Evolutionary conservation across 2,797 vertebrate species (phyloP), one percentile per base, ranked within the genome.

Genomic region (Crocidura indochinensis): DNA sequence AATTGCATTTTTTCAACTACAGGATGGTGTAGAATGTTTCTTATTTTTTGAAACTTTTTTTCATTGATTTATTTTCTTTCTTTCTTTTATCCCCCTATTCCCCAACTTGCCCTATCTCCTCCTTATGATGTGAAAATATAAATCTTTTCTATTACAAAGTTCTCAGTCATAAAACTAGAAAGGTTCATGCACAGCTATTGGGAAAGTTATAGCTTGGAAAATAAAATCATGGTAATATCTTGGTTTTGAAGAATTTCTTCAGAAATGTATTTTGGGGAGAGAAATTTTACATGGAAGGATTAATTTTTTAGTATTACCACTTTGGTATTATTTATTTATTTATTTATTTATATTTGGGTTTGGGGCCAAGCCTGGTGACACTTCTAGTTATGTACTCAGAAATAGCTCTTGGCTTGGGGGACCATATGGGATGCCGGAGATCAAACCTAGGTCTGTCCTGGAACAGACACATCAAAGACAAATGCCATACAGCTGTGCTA

Each of bases 261-360:
- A 47, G 56, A 81, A 46, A 56, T 1, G 3, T 27, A n/a, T 20
- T 82, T 73, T 79, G 81, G 4, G 47, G 90, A 92, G 7, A 80
- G 29, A 19, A 26, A 60, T 51, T 88, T 51, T 49, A 8, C 53
- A 5, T 73, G 11, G 64, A 64, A 38, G 2, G 65, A 73, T 65
- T 22, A 20, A 60, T 60, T 60, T 60, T 20, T 60, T 60, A 22
- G 56, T 60, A 60, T 60, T 60, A 17, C 56, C 19, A 20, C 22
- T 60, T 60, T 19, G 17, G 15, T 38, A 38, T 38, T 38, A 38
- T 38, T 2, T 38, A 38, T 38, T 2, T 38, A 38, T 38, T 2
- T 38, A 38, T 38, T 2, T 38, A 38, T 38, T 2, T 38, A 38
- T 38, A 5, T 38, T 38, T 38, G 38, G 38, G 38, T 38, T 38